Percentiles rank a stretch among this genome's conserved stretches.
These are phyloP conservation scores for Nothocercus julius DNA, from an alignment of 2,113 vertebrate species.

Conservation along the genomic window DNA sequence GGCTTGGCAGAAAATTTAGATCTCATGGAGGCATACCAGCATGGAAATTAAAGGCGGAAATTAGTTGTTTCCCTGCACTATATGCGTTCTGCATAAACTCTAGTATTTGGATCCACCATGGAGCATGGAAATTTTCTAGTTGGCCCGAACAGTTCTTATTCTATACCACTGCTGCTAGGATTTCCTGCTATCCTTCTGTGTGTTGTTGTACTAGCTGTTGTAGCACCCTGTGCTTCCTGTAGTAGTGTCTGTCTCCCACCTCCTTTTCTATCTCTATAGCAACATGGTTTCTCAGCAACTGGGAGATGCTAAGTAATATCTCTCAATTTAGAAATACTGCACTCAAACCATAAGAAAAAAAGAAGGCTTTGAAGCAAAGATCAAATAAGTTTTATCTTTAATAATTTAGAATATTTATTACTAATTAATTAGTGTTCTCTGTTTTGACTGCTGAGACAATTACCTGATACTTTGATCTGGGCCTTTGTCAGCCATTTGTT, in stretches of 20 bases:
- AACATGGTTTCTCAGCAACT: constrained; percentile 56
- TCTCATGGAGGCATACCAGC: neutral
- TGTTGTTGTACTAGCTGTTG: neutral
- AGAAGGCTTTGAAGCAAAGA: constrained; percentile 65
- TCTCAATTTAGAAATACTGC: constrained; percentile 32
- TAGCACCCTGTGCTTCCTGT: neutral
- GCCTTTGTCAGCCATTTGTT: constrained; percentile 3
- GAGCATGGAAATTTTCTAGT: neutral
- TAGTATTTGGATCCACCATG: neutral
- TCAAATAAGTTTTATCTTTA: constrained; percentile 59
- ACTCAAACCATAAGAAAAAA: constrained; percentile 16
- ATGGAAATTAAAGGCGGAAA: neutral
- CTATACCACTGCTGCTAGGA: neutral
- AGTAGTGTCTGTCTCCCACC: neutral
- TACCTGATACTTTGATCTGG: constrained; percentile 36
- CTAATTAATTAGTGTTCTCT: constrained; percentile 73
- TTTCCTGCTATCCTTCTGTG: neutral
- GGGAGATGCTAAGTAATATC: neutral
- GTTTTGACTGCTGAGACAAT: constrained; percentile 44
- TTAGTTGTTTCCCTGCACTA: neutral
- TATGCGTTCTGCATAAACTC: neutral
- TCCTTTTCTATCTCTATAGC: constrained; percentile 43
- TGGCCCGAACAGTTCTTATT: neutral
- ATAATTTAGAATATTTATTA: constrained; percentile 79
- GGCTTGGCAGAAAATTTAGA: neutral